These are phyloP conservation scores for Urocyon cinereoargenteus DNA, from an alignment of 2,797 vertebrate genomes.

Conservation along the genomic window DNA sequence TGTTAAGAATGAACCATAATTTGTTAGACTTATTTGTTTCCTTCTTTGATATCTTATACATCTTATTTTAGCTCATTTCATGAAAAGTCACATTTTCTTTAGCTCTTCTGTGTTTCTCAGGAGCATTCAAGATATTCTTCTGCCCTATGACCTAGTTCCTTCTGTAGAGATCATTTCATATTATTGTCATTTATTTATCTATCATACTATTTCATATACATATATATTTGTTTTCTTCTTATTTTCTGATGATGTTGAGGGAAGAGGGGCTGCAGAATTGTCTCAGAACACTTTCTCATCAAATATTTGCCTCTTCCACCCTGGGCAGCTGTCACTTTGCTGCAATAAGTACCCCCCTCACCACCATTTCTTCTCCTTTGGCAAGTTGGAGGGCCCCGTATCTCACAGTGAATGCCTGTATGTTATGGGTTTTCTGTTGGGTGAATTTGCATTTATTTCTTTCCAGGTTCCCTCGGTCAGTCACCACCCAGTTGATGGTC, in stretches of 20 bases:
- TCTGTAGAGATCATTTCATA: background rate
- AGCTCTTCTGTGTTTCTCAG: background rate
- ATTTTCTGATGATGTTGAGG: background rate
- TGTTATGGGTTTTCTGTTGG: background rate
- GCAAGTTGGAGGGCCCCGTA: background rate
- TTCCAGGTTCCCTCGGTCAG: background rate
- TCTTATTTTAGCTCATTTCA: background rate
- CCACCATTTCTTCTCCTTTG: background rate
- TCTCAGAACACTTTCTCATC: background rate
- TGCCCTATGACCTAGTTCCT: background rate
- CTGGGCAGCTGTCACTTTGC: background rate
- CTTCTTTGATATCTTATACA: slow-evolving; percentile 13
- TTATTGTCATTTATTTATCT: background rate
- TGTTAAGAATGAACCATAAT: background rate
- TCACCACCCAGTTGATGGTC: background rate
- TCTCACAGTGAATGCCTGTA: background rate
- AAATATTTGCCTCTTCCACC: background rate
- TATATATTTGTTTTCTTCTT: background rate
- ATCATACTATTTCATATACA: background rate
- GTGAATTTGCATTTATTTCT: background rate
- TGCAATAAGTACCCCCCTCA: background rate
- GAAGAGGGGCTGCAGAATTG: background rate
- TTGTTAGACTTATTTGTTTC: background rate
- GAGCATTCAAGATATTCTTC: background rate
- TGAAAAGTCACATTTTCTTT: background rate